Evolutionary conservation across 2,797 vertebrate genomes (phyloP).

Genomic region (Caiman crocodilus): DNA sequence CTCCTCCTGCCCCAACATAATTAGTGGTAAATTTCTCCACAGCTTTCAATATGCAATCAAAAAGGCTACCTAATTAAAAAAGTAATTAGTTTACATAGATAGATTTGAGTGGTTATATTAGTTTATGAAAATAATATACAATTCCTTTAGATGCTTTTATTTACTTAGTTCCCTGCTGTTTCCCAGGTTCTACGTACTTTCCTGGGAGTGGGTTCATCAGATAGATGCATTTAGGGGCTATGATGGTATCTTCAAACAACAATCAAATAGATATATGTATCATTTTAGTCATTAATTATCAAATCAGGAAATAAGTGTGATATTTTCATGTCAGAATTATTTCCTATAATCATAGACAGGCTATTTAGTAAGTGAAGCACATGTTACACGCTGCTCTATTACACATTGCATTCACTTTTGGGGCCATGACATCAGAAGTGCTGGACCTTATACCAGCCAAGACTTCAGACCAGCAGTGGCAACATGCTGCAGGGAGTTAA

Average conservation of each 20-base stretch:
- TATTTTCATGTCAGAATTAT: background rate
- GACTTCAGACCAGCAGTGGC: rapidly evolving
- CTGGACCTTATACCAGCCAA: background rate
- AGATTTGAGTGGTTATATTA: conserved; percentile 75
- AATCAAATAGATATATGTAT: background rate
- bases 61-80: conserved; percentile 82
- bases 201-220: conserved; percentile 49
- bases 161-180: conserved; percentile 72
- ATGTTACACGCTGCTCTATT: background rate
- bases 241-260: background rate
- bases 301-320: background rate
- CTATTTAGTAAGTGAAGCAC: background rate
- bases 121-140: conserved; percentile 76
- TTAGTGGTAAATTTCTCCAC: conserved; percentile 76
- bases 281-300: conserved; percentile 8
- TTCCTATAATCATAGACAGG: background rate
- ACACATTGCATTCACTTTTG: background rate
- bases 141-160: conserved; percentile 71
- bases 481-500: background rate
- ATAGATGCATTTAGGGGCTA: background rate
- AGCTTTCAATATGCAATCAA: conserved; percentile 78
- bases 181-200: conserved; percentile 62
- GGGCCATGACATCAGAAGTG: background rate
- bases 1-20: conserved; percentile 74
- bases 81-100: conserved; percentile 82